Percentiles rank a stretch among this genome's conserved stretches.
These are phyloP conservation scores for Muraenolepis orangiensis DNA, from an alignment of 2,797 vertebrate species.

Conservation along the genomic window DNA sequence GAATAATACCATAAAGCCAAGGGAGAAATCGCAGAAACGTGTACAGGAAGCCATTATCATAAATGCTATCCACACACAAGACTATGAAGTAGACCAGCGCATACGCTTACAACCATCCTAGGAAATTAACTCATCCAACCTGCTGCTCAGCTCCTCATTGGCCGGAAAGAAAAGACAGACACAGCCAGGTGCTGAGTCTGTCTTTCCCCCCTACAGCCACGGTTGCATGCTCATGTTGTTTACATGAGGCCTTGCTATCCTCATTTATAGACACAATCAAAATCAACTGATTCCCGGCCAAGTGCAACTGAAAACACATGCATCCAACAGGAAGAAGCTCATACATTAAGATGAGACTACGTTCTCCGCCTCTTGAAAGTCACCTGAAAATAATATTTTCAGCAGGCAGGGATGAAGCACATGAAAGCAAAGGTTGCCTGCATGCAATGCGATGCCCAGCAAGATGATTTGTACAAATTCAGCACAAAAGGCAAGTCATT, in stretches of 20 bases:
- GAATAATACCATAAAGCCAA: background rate
- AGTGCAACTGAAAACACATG: slow-evolving; percentile 62
- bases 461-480: background rate
- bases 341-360: slow-evolving; percentile 51
- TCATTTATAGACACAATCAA: slow-evolving; percentile 45
- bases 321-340: slow-evolving; percentile 43
- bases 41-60: background rate
- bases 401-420: slow-evolving; percentile 13
- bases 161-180: background rate
- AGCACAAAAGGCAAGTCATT: background rate
- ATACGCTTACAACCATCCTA: too few species aligned
- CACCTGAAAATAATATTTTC: slow-evolving; percentile 21
- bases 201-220: background rate
- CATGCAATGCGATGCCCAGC: background rate
- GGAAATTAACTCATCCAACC: too few species aligned
- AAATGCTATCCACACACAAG: too few species aligned
- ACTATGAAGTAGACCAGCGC: too few species aligned
- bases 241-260: slow-evolving; percentile 51
- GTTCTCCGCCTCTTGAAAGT: slow-evolving; percentile 32
- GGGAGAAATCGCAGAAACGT: background rate
- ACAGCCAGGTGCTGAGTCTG: background rate
- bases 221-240: slow-evolving; percentile 43
- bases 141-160: background rate
- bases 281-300: slow-evolving; percentile 50
- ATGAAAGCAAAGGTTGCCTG: background rate